These are phyloP conservation scores for Merluccius polli DNA, from an alignment of 2,797 vertebrate genomes.

Conservation along the genomic window DNA sequence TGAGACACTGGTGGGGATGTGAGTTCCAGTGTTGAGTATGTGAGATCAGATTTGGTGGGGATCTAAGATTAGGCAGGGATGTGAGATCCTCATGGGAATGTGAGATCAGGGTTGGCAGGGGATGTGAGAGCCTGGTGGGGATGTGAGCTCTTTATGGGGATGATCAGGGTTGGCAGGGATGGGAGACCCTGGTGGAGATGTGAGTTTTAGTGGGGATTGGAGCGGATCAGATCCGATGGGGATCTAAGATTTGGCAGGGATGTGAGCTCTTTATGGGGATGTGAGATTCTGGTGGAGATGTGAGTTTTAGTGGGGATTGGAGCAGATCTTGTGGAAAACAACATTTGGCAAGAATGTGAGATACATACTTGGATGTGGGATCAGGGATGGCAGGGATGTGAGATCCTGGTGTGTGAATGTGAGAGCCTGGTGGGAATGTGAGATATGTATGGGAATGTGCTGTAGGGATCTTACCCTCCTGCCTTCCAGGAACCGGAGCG, in stretches of 20 bases:
- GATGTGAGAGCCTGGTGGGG: no score
- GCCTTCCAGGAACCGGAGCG: constrained; percentile 94
- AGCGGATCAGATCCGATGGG: no score
- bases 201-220: no score
- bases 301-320: not conserved
- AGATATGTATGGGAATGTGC: not conserved
- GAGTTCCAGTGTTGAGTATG: not conserved
- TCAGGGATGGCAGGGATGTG: not conserved
- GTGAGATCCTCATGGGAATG: no score
- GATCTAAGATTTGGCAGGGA: no score
- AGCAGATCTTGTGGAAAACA: not conserved
- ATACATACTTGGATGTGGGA: not conserved
- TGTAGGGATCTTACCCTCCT: constrained; percentile 78
- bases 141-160: no score
- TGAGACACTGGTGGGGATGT: not conserved
- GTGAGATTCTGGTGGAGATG: not conserved
- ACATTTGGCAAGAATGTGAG: not conserved
- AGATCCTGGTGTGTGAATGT: not conserved
- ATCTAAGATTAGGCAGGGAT: not conserved
- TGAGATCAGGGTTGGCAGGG: no score
- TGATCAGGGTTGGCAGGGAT: no score
- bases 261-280: no score
- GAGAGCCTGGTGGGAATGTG: not conserved
- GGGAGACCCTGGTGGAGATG: no score
- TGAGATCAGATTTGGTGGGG: no score